Conservation (phyloP, 1,140 invertebrate genomes). For the Drosophila aff. region DNA sequence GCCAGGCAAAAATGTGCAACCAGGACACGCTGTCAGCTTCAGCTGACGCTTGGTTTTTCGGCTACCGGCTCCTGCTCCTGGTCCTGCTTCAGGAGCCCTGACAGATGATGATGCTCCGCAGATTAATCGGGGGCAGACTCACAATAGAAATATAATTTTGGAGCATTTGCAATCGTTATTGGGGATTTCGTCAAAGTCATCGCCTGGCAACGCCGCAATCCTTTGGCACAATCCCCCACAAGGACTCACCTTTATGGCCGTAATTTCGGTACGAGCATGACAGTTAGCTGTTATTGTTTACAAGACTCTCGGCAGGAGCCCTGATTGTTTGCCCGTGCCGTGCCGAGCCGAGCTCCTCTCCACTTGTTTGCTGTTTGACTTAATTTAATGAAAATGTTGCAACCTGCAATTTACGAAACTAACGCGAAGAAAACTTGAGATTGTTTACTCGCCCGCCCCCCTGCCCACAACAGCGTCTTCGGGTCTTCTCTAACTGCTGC, state of each 20-base stretch:
- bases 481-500: constrained; percentile 13
- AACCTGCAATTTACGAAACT: constrained; percentile 81
- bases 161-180: constrained; percentile 28
- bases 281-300: constrained; percentile 61
- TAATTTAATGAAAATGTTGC: constrained; percentile 84
- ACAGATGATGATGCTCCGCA: constrained; percentile 3
- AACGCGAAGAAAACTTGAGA: constrained; percentile 70
- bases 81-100: not conserved
- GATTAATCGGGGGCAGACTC: constrained; percentile 32
- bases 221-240: constrained; percentile 8
- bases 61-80: constrained; percentile 8
- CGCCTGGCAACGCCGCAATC: constrained; percentile 35
- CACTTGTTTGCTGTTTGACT: constrained; percentile 74
- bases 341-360: constrained; percentile 29
- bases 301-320: constrained; percentile 35
- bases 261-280: constrained; percentile 50
- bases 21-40: constrained; percentile 62
- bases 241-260: not conserved
- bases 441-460: constrained; percentile 59
- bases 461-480: constrained; percentile 24
- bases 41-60: constrained; percentile 49
- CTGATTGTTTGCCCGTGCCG: constrained; percentile 60
- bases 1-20: constrained; percentile 49
- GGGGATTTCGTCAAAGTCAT: constrained; percentile 27
- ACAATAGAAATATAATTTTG: constrained; percentile 32